Base-by-base conservation (phyloP, 2,797 vertebrate species). In the Trematomus bernacchii region DNA sequence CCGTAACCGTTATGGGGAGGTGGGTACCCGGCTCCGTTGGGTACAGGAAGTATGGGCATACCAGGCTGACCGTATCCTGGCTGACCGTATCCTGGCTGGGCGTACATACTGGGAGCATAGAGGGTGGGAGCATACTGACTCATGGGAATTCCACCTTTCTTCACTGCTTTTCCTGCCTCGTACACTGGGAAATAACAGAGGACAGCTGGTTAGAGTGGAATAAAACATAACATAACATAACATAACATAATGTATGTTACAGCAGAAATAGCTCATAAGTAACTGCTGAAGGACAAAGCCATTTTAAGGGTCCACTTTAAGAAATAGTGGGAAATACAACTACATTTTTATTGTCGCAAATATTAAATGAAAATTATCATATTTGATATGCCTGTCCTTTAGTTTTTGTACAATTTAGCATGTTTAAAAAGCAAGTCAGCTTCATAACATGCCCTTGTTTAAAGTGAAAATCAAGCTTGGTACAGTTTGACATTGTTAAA, bases 111-210 rank as follows among this genome's bases (percentile, higher is more conserved):
- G 63, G 91, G 93, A 15, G 94, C 94, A 12, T 95, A 96, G 2
- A 94, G 0, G 4, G 93, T 96, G 23, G 93, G 71, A 19, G 94
- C 95, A 0, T 97, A 97, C 0, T 96, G 91, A 71, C 91, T 95
- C 66, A 68, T 68, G 16, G 94, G 73, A 0, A 93, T 1, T 0
- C 96, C 96, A 0, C 96, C 96, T 0, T 95, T 91, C 76, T 97
- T 98, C 62, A 95, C 97, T 3, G 96, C 97, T 91, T 98, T 98
- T 16, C 97, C 97, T 0, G 97, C 97, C 50, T 96, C 93, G 6
- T 98, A 98, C 77, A 98, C 97, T 98, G 86, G 1, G 3, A 71
- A 54, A 67, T 3, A 64, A 7, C 8, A 37, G 33, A 37, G 33
- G 6, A 37, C 33, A 37, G 33, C 33, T 37, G 33, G 33, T 58